Conservation (phyloP, 2,797 vertebrate genomes). For the Bryconaethiops microstoma region DNA sequence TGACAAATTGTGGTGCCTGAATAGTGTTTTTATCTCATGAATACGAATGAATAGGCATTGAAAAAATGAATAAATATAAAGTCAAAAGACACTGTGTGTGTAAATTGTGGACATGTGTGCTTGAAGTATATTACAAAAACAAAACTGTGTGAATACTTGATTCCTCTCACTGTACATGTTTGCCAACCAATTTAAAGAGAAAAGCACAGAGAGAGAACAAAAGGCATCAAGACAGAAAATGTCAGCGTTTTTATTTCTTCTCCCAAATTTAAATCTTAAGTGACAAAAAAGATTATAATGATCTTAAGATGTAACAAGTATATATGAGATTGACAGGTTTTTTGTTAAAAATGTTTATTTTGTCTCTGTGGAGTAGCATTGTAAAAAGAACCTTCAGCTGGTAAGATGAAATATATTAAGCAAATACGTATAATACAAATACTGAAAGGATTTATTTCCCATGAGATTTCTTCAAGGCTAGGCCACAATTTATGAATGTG, state of each 20-base stretch:
- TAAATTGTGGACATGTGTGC: too few species aligned
- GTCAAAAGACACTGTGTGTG: too few species aligned
- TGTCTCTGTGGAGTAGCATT: background rate
- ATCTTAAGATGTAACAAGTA: too few species aligned
- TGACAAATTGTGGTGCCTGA: too few species aligned
- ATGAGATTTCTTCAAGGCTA: conserved; percentile 41
- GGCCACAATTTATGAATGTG: background rate
- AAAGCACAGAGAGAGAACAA: background rate
- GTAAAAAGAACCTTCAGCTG: background rate
- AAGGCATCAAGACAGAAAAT: background rate
- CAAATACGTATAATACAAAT: conserved; percentile 24
- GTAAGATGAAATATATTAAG: conserved; percentile 38
- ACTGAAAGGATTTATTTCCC: conserved; percentile 31
- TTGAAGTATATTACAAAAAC: too few species aligned
- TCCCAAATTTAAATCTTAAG: too few species aligned
- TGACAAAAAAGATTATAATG: too few species aligned
- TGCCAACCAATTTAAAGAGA: background rate
- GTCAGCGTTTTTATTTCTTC: background rate
- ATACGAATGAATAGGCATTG: too few species aligned
- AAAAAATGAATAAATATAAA: too few species aligned
- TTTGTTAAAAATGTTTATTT: conserved; percentile 5
- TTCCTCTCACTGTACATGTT: background rate
- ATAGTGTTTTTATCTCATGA: too few species aligned
- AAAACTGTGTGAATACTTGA: too few species aligned
- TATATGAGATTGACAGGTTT: background rate